A percentile compares a stretch with the other conserved stretches of the same genome.
phyloP scores from a whole-genome alignment of 2,888 invertebrate genomes.

The Lithophane semibrunnea region DNA sequence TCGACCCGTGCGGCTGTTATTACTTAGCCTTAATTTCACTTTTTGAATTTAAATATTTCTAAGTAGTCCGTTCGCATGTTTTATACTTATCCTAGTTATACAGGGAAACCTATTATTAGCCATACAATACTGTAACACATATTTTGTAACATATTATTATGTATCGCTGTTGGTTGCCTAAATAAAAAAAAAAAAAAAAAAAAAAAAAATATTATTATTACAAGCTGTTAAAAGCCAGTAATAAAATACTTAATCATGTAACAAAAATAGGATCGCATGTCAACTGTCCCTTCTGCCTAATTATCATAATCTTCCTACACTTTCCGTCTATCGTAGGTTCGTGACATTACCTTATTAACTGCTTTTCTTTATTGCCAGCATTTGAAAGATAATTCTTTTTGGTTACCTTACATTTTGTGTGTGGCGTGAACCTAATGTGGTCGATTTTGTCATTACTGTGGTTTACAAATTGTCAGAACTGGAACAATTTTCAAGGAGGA shows the following conservation, averaged over 20 bases:
- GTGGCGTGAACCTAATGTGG: conserved; percentile 58
- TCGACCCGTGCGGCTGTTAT: too few species aligned
- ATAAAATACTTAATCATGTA: background rate
- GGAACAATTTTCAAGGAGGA: conserved; percentile 6
- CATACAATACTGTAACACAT: too few species aligned
- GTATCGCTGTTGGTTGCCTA: too few species aligned
- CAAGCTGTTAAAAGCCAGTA: background rate
- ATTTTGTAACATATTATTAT: too few species aligned
- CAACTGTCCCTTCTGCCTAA: conserved; percentile 40
- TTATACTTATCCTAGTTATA: too few species aligned
- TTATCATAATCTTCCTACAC: conserved; percentile 49
- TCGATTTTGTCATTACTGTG: conserved; percentile 60
- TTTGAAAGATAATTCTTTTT: conserved; percentile 72
- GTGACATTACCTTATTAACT: conserved; percentile 78
- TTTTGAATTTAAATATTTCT: too few species aligned
- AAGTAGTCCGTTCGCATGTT: too few species aligned
- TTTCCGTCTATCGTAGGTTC: conserved; percentile 60
- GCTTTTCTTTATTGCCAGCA: conserved; percentile 73
- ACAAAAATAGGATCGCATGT: conserved; percentile 12
- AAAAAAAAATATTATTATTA: too few species aligned
- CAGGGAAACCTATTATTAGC: too few species aligned
- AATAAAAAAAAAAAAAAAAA: too few species aligned
- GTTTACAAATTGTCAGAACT: conserved; percentile 26
- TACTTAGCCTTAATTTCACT: too few species aligned
- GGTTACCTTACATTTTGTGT: conserved; percentile 66